phyloP scores from a whole-genome alignment of 2,797 vertebrate species.

The Cossypha heuglini region DNA sequence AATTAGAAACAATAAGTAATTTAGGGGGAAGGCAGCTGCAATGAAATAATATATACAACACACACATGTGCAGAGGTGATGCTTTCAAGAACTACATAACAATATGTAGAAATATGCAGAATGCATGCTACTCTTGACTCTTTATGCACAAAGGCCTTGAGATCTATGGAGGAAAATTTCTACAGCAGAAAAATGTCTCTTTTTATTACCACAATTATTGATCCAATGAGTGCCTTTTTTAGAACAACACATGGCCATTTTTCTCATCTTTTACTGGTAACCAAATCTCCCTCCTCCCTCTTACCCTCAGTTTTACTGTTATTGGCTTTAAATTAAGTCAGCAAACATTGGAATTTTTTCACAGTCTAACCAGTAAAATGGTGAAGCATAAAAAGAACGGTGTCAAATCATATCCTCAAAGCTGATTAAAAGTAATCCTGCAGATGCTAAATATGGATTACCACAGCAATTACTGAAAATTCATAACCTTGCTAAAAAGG shows the following conservation, averaged over 20 bases:
- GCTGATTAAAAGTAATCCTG: constrained; percentile 68
- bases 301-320: background rate
- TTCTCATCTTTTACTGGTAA: background rate
- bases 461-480: constrained; percentile 63
- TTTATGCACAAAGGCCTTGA: background rate
- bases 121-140: background rate
- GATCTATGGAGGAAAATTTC: background rate
- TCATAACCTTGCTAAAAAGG: constrained; percentile 37
- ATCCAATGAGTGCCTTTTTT: background rate
- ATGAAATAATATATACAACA: background rate
- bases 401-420: constrained; percentile 63
- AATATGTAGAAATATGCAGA: background rate
- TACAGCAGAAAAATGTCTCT: background rate
- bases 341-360: background rate
- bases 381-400: constrained; percentile 42
- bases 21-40: background rate
- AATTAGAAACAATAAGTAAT: background rate
- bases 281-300: background rate
- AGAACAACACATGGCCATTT: background rate
- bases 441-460: constrained; percentile 65
- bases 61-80: background rate
- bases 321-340: constrained; percentile 44
- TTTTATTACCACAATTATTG: constrained; percentile 25
- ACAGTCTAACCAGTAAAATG: constrained; percentile 29
- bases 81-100: background rate